Percentiles rank a stretch among this genome's conserved stretches.
Conservation (phyloP, 2,113 vertebrate species). For the Aviceda subcristata region DNA sequence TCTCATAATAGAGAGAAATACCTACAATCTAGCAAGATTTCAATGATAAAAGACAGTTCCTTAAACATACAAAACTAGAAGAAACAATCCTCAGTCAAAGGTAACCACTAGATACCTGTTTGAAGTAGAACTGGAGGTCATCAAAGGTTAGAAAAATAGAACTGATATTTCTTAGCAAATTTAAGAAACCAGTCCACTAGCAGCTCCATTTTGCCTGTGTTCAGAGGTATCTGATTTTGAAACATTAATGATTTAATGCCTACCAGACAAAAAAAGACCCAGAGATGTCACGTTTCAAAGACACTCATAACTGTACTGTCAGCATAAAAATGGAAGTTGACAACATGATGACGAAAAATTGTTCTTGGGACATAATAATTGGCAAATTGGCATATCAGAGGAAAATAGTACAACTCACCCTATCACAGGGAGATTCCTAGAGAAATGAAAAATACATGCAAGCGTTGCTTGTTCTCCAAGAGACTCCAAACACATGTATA, state of each 20-base stretch:
- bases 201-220: not conserved
- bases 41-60: conserved; percentile 40
- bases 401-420: not conserved
- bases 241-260: conserved; percentile 55
- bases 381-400: not conserved
- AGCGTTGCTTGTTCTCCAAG: not conserved
- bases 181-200: conserved; percentile 8
- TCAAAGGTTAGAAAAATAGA: not conserved
- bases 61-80: not conserved
- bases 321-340: conserved; percentile 51
- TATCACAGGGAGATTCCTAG: not conserved
- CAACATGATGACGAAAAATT: conserved; percentile 46
- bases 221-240: conserved; percentile 44
- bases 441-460: not conserved
- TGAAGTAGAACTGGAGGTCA: conserved; percentile 39
- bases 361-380: not conserved
- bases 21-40: conserved; percentile 4
- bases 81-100: conserved; percentile 50
- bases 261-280: conserved; percentile 16
- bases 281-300: conserved; percentile 52
- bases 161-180: not conserved
- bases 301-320: conserved; percentile 6
- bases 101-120: not conserved
- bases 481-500: not conserved
- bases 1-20: conserved; percentile 27